These are phyloP conservation scores for Antitype chi DNA, from an alignment of 2,888 invertebrate species.

Conservation along the genomic window DNA sequence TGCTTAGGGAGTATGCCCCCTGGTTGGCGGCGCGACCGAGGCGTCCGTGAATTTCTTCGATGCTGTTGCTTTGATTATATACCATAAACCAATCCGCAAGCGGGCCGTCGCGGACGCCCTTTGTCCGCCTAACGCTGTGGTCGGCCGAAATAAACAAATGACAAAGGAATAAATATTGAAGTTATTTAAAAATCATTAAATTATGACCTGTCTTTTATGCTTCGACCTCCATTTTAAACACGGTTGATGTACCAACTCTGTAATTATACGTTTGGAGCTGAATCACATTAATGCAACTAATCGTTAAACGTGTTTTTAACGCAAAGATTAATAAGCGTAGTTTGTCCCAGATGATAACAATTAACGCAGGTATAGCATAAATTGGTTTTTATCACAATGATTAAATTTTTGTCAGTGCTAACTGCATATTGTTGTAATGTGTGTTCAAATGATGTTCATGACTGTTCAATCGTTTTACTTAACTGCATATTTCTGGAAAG, in stretches of 20 bases:
- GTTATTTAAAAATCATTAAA: background rate
- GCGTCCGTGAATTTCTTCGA: background rate
- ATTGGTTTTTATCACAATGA: conserved; percentile 25
- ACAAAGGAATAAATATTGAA: background rate
- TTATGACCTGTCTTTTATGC: background rate
- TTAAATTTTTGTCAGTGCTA: conserved; percentile 21
- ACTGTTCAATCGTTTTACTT: conserved; percentile 8
- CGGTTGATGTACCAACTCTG: background rate
- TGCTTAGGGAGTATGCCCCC: too few species aligned
- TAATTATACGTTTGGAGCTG: background rate
- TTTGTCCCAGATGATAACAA: background rate
- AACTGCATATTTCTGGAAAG: conserved; percentile 21
- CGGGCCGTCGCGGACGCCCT: background rate
- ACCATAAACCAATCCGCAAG: background rate
- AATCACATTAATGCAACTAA: background rate
- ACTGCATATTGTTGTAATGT: conserved; percentile 27
- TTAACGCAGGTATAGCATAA: background rate
- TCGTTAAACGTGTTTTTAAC: background rate
- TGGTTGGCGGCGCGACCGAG: background rate
- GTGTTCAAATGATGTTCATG: conserved; percentile 19
- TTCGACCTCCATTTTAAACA: background rate
- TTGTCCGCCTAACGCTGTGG: background rate
- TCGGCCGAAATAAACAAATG: background rate
- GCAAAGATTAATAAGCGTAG: background rate
- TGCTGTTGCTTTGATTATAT: background rate